phyloP scores from a whole-genome alignment of 2,797 vertebrate species.

The Scarus forsteni region DNA sequence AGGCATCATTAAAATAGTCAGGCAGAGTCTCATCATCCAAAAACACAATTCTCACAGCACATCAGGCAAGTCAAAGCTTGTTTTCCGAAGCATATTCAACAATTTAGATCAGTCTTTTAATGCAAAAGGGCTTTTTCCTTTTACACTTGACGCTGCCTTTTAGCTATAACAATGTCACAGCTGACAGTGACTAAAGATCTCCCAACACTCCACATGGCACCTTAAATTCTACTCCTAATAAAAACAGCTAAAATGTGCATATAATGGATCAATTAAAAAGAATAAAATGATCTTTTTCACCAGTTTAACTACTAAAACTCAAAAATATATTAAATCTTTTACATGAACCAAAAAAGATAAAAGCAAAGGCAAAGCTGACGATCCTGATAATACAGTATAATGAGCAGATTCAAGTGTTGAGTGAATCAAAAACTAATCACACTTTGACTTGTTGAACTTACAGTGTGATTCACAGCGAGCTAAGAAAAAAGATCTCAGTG shows the following conservation, averaged over 20 bases:
- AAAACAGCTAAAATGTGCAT: constrained; percentile 29
- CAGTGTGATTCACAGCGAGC: constrained; percentile 27
- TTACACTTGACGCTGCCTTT: constrained; percentile 25
- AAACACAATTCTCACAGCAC: constrained; percentile 64
- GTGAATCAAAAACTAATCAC: constrained; percentile 10
- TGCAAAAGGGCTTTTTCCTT: constrained; percentile 1
- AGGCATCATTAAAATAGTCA: constrained; percentile 43
- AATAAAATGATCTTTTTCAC: constrained; percentile 30
- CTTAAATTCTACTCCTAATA: constrained; percentile 31
- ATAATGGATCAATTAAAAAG: constrained; percentile 50
- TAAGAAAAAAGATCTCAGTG: constrained; percentile 9
- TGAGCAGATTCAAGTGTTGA: constrained; percentile 28
- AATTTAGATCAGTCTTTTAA: constrained; percentile 17
- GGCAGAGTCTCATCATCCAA: constrained; percentile 36
- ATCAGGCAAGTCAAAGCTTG: constrained; percentile 47
- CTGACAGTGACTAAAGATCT: constrained; percentile 14
- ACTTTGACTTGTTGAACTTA: constrained; percentile 11
- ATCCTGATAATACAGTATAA: constrained; percentile 16
- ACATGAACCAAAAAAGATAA: constrained; percentile 31
- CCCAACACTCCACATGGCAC: constrained; percentile 52
- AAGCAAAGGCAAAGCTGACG: constrained; percentile 28
- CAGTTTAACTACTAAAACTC: constrained; percentile 13
- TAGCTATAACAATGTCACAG: constrained; percentile 28
- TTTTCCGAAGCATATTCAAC: constrained; percentile 31
- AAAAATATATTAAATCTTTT: constrained; percentile 53